Evolutionary conservation across 2,888 invertebrate genomes (phyloP).

Genomic region (Euplagia quadripunctaria): DNA sequence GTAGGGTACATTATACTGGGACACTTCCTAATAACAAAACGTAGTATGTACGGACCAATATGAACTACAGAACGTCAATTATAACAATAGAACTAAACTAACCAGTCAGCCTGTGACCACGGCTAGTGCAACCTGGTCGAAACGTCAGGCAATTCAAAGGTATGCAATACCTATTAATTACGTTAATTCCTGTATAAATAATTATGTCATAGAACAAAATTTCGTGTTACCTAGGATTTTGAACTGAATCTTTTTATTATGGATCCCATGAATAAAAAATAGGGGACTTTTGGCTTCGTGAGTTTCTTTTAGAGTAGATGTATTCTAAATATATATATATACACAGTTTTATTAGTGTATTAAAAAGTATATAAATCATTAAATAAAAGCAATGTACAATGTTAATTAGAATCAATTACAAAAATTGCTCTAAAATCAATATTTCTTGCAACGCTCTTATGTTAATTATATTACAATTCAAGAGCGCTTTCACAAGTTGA

Average conservation of each 20-base stretch:
- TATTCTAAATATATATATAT: too few species aligned
- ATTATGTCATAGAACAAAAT: not conserved
- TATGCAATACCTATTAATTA: not conserved
- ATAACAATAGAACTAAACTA: conserved; percentile 61
- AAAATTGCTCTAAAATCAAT: not conserved
- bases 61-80: conserved; percentile 78
- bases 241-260: conserved; percentile 6
- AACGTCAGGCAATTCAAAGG: not conserved
- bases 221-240: not conserved
- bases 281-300: not conserved
- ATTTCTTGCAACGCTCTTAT: not conserved
- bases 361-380: not conserved
- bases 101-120: not conserved
- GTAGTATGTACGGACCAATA: conserved; percentile 71
- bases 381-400: not conserved
- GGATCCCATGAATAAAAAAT: not conserved
- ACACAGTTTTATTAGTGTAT: not conserved
- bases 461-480: not conserved
- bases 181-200: not conserved
- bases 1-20: conserved; percentile 21
- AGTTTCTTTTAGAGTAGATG: too few species aligned
- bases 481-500: not conserved
- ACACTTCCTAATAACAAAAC: conserved; percentile 42
- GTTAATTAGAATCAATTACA: not conserved
- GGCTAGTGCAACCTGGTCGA: not conserved